Evolutionary conservation across 1,140 invertebrate species (phyloP), one percentile per base, ranked within the genome.

Genomic region (Drosophila miranda): DNA sequence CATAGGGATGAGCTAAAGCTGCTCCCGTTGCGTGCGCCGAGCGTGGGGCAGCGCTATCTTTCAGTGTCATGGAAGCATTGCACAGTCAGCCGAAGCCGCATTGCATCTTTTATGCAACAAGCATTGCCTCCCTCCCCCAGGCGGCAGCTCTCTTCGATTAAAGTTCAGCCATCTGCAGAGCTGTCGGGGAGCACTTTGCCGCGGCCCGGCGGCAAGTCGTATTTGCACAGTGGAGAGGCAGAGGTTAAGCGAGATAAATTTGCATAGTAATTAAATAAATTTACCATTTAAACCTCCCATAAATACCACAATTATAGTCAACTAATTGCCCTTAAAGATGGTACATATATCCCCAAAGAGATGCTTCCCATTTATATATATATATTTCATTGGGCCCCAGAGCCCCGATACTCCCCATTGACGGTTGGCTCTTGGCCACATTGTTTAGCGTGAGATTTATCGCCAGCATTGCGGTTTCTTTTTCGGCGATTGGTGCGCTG

Each of bases 361-460:
- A 0, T 5, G 34, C 34, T 4, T 34, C 30, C 30, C 30, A 34
- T 34, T 13, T 38, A 5, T n/a, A n/a, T n/a, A n/a, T n/a, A n/a
- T n/a, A 0, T 38, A 38, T 11, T 38, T 11, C 11, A 38, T 46
- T 46, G 45, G 16, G 9, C 49, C 19, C n/a, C n/a, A n/a, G n/a
- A 16, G 48, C 23, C 48, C 16, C 14, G 19, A n/a, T 50, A n/a
- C 4, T 30, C 23, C 19, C 46, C 42, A 46, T 45, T 13, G 16
- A 21, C 44, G 58, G 42, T 26, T 48, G 28, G 4, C 6, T n/a
- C 66, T 51, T 58, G 64, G 69, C 69, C 70, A 72, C 71, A 74
- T 74, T 74, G 71, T 74, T 74, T 52, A 73, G 72, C 46, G 61
- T 76, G 68, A 76, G 61, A 68, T 76, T 76, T 68, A 80, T 68